Percentiles rank a stretch among this genome's conserved stretches.
Conservation (phyloP, 2,113 vertebrate genomes). For the Pterophyllum scalare region DNA sequence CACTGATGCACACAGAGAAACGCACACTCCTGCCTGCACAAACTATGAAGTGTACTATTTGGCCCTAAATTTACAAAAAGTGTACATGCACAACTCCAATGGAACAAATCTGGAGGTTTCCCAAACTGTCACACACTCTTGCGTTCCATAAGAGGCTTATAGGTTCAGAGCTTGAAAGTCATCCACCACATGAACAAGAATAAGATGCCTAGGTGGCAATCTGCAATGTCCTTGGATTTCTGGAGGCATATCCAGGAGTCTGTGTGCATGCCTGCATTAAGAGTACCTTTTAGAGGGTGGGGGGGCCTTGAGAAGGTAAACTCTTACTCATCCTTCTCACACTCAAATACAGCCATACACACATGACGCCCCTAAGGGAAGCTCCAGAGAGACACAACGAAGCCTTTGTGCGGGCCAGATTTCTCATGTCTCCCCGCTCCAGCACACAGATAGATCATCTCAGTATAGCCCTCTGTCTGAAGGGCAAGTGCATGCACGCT, state of each 20-base stretch:
- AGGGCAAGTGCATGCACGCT: conserved; percentile 81
- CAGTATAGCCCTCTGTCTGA: conserved; percentile 65
- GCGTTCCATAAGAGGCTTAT: conserved; percentile 28
- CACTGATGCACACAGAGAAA: conserved; percentile 64
- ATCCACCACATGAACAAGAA: conserved; percentile 27
- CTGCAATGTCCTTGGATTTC: conserved; percentile 61
- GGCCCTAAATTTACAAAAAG: conserved; percentile 26
- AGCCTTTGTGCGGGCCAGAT: conserved; percentile 76
- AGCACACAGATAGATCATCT: conserved; percentile 77
- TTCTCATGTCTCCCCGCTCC: conserved; percentile 74
- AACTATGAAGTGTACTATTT: conserved; percentile 48
- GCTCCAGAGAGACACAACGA: conserved; percentile 74
- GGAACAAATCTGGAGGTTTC: conserved; percentile 28
- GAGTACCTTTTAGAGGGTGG: conserved; percentile 22
- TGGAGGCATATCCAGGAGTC: conserved; percentile 32
- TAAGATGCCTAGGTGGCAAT: conserved; percentile 32
- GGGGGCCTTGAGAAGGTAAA: conserved; percentile 59
- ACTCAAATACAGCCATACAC: conserved; percentile 35
- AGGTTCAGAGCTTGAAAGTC: conserved; percentile 39
- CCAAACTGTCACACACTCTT: conserved; percentile 13
- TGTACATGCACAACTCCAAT: conserved; percentile 4
- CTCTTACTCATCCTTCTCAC: conserved; percentile 62
- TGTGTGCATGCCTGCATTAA: background rate
- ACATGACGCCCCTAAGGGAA: conserved; percentile 64
- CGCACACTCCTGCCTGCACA: conserved; percentile 54